phyloP scores from a whole-genome alignment of 2,888 invertebrate genomes.

The Hylaea fasciaria region DNA sequence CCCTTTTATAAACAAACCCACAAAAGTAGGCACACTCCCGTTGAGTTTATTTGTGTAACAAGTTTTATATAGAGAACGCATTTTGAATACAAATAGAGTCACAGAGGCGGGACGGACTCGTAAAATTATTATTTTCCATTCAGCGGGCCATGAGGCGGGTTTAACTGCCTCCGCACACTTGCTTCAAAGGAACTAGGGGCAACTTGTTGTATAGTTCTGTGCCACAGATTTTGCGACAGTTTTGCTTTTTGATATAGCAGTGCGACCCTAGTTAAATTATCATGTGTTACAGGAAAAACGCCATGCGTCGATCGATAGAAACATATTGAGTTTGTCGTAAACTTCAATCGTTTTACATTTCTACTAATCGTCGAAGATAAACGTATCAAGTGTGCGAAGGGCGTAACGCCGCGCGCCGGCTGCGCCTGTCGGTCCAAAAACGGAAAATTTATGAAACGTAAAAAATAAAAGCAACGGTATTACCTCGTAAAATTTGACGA shows the following conservation, averaged over 20 bases:
- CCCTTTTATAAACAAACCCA: conserved; percentile 18
- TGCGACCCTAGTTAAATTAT: no score
- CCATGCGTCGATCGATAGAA: no score
- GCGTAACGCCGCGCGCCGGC: conserved; percentile 1
- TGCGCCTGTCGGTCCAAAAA: conserved; percentile 13
- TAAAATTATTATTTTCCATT: conserved; percentile 48
- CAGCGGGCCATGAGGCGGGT: conserved; percentile 32
- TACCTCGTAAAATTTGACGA: conserved; percentile 35
- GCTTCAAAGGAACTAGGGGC: not conserved
- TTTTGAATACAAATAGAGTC: conserved; percentile 41
- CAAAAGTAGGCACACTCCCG: conserved; percentile 10
- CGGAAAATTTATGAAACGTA: conserved; percentile 43
- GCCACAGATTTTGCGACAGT: no score
- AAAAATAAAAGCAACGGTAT: conserved; percentile 37
- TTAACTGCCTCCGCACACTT: conserved; percentile 12
- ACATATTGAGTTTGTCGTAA: no score
- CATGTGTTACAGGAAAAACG: no score
- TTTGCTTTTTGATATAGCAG: no score
- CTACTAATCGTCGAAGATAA: not conserved
- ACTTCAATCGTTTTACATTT: not conserved
- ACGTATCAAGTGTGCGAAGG: not conserved
- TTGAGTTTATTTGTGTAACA: conserved; percentile 34
- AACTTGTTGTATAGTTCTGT: no score
- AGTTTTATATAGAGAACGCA: conserved; percentile 36
- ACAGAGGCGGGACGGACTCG: conserved; percentile 30